phyloP scores from a whole-genome alignment of 1,140 invertebrate genomes.

The Drosophila pallidifrons region DNA sequence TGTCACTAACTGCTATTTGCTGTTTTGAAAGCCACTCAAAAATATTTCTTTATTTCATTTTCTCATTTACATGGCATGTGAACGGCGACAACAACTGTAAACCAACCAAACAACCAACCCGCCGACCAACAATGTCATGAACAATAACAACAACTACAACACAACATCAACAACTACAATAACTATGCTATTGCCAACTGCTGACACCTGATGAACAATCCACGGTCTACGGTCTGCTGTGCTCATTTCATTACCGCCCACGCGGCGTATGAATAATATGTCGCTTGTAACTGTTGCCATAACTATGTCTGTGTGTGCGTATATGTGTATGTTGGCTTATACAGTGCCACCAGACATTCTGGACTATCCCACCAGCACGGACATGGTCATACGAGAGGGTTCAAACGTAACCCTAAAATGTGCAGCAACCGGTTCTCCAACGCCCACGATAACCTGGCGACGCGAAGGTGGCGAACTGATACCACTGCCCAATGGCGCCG shows the following conservation, averaged over 20 bases:
- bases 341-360: slow-evolving; percentile 94
- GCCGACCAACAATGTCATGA: slow-evolving; percentile 47
- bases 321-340: slow-evolving; percentile 55
- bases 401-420: slow-evolving; percentile 93
- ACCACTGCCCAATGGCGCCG: slow-evolving; percentile 87
- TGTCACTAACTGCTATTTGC: slow-evolving; percentile 15
- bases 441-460: slow-evolving; percentile 93
- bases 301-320: slow-evolving; percentile 41
- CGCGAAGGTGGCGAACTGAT: slow-evolving; percentile 91
- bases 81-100: slow-evolving; percentile 23
- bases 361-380: slow-evolving; percentile 93
- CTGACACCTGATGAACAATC: slow-evolving; percentile 59
- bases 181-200: slow-evolving; percentile 35
- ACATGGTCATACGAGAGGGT: slow-evolving; percentile 94
- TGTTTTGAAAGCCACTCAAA: slow-evolving; percentile 15
- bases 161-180: slow-evolving; percentile 20
- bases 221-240: slow-evolving; percentile 6
- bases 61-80: slow-evolving; percentile 31
- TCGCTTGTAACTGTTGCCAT: slow-evolving; percentile 56
- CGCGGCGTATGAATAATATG: slow-evolving; percentile 76
- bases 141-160: slow-evolving; percentile 38
- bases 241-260: slow-evolving; percentile 53
- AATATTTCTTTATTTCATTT: slow-evolving; percentile 46
- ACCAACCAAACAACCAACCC: slow-evolving; percentile 42
- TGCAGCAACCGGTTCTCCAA: slow-evolving; percentile 91